Evolutionary conservation across 2,888 invertebrate genomes (phyloP), one percentile per base, ranked within the genome.

Genomic region (Cecidostiba fungosa): DNA sequence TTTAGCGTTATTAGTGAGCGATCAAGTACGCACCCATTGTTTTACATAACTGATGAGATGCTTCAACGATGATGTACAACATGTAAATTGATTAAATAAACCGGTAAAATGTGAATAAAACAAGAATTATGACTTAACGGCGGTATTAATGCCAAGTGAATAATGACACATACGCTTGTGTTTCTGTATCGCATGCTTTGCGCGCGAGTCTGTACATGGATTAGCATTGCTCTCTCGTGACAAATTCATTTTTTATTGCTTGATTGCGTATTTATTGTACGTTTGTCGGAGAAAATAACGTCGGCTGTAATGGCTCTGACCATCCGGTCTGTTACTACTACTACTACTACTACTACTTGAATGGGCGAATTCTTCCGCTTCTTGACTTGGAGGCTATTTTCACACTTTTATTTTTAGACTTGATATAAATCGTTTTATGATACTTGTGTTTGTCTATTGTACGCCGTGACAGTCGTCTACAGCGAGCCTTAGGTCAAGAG

Each of bases 121-220:
- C 70, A 85, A 83, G 50, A 70, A 36, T 76, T 32, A 70, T n/a
- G 36, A 62, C 66, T 73, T 66, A 77, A 66, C 62, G 70, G 50
- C 32, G 54, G n/a, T 19, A 85, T 82, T 76, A 79, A 83, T 79
- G 54, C 79, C 74, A 85, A 85, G 78, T 85, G 85, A 39, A 85
- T 79, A 83, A 85, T 79, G 74, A 32, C 19, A 54, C 54, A 54
- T 54, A 5, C 74, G 36, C 69, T 29, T 39, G 36, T 59, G n/a
- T 81, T 36, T 66, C 39, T 66, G 43, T 62, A 62, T 23, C 62
- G 39, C 54, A 73, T 26, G 5, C 16, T 62, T 62, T 26, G 62
- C 26, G n/a, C 8, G 1, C 12, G 8, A n/a, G 23, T 23, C 19
- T n/a, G n/a, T n/a, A 32, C 76, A 32, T 36, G 47, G 29, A 82